Evolutionary conservation across 2,113 vertebrate genomes (phyloP).

Genomic region (Physeter macrocephalus): DNA sequence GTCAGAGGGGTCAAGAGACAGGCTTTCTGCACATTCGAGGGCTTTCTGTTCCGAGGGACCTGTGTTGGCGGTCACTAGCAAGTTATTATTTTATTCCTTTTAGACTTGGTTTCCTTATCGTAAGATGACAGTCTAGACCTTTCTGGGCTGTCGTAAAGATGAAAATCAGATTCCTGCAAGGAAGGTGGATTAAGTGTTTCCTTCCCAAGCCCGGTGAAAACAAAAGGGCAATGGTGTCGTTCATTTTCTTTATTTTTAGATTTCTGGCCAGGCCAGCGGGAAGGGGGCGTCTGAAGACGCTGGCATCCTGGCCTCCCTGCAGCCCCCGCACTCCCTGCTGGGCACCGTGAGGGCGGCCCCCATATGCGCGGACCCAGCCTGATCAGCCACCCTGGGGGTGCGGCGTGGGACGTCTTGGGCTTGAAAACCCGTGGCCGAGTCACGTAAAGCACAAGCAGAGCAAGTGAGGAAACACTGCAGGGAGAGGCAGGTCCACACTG

Average conservation of each 20-base stretch:
- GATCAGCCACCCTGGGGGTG: too few species aligned
- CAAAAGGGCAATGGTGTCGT: neutral
- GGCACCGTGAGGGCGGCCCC: neutral
- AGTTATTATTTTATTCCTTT: neutral
- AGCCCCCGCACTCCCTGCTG: neutral
- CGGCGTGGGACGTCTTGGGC: neutral
- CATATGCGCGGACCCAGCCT: accelerated
- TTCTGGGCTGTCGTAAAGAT: neutral
- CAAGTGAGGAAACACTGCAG: accelerated
- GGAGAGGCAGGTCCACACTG: neutral
- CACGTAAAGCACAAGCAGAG: neutral
- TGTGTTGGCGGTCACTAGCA: neutral
- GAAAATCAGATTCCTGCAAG: neutral
- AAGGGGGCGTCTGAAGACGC: neutral
- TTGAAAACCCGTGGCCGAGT: accelerated
- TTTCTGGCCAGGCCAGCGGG: neutral
- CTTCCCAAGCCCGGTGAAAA: neutral
- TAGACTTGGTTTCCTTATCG: neutral
- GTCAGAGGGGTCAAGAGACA: neutral
- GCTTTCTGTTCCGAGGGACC: neutral
- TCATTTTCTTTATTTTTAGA: neutral
- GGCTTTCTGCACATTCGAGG: neutral
- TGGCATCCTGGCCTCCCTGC: accelerated
- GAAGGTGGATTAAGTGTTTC: neutral
- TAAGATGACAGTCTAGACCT: neutral